These are phyloP conservation scores for Marasmarcha lunaedactyla DNA, from an alignment of 2,888 invertebrate genomes.

Conservation along the genomic window DNA sequence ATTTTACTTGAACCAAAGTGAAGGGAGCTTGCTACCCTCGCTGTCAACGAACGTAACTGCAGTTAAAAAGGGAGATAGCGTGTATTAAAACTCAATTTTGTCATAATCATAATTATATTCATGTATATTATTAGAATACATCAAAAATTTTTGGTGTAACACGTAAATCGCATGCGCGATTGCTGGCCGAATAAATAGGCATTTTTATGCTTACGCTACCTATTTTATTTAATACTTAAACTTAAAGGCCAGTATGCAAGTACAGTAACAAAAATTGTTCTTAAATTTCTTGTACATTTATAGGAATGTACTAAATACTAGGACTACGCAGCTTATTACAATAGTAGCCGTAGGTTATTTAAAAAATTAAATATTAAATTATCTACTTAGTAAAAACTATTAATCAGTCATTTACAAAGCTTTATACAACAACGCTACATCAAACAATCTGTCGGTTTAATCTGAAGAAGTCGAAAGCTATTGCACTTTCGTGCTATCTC, in stretches of 20 bases:
- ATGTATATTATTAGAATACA: slow-evolving; percentile 61
- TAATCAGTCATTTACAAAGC: slow-evolving; percentile 60
- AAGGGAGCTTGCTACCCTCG: no score
- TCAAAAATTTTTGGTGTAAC: slow-evolving; percentile 62
- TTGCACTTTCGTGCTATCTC: no score
- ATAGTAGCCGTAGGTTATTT: slow-evolving; percentile 19
- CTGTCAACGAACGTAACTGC: no score
- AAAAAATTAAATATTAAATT: slow-evolving; percentile 43
- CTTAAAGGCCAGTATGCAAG: slow-evolving; percentile 33
- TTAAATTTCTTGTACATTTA: slow-evolving; percentile 51
- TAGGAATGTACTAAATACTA: slow-evolving; percentile 62
- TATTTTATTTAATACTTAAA: slow-evolving; percentile 9
- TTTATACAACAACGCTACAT: slow-evolving; percentile 31
- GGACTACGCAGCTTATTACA: slow-evolving; percentile 27
- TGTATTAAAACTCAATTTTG: no score
- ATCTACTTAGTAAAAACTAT: slow-evolving; percentile 40
- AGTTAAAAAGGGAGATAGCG: no score
- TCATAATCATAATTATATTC: slow-evolving; percentile 47
- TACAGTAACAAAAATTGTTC: slow-evolving; percentile 18
- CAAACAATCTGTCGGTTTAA: no score
- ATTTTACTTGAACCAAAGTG: no score
- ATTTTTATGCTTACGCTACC: background rate
- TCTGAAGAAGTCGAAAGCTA: no score
- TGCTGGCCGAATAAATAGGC: slow-evolving; percentile 25
- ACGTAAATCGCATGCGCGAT: slow-evolving; percentile 46